Base-by-base conservation (phyloP, 2,888 invertebrate genomes). In the Campoplex capitator region DNA sequence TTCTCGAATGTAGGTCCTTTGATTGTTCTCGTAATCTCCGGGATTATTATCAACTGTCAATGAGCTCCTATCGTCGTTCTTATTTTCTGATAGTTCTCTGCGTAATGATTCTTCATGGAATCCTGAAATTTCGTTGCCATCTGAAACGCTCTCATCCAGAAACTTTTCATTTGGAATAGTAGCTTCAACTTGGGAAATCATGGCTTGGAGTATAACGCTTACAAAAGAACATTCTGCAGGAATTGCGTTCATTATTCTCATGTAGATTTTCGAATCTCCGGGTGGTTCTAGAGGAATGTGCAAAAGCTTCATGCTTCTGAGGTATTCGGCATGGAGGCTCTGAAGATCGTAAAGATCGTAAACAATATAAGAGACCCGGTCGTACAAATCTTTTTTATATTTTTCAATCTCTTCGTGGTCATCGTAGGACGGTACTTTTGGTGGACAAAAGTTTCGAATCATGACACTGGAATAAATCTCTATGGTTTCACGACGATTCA, bases 311-410 rank as follows among this genome's bases (percentile, higher is more conserved):
- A 96, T 95, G 88, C 95, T 95, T 16, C 94, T 92, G 83, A 95
- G 91, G 90, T 95, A 96, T 89, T 95, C 93, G 4, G 73, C 65
- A 90, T 96, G 95, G 89, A 95, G 95, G 84, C 95, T 92, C 8
- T 94, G 93, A 71, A 96, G 93, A 89, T 96, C 96, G 90, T 95
- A 95, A 65, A 96, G 92, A 90, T 96, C 96, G 86, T 95, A 96
- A 92, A 95, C 93, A 6, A 95, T 93, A 85, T 91, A 95, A 89
- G 95, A 95, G 45, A 96, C 86, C 88, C 95, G 95, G 85, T 96
- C 95, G 90, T 96, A 96, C 83, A 96, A 94, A 89, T 94, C 94
- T 73, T 78, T 88, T 74, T 81, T 88, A 13, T 79, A 23, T 38
- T 6, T 16, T 16, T 88, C 85, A 0, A 83, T 62, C 3, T 89